Evolutionary conservation across 2,113 vertebrate genomes (phyloP).

Genomic region (Anhinga anhinga): DNA sequence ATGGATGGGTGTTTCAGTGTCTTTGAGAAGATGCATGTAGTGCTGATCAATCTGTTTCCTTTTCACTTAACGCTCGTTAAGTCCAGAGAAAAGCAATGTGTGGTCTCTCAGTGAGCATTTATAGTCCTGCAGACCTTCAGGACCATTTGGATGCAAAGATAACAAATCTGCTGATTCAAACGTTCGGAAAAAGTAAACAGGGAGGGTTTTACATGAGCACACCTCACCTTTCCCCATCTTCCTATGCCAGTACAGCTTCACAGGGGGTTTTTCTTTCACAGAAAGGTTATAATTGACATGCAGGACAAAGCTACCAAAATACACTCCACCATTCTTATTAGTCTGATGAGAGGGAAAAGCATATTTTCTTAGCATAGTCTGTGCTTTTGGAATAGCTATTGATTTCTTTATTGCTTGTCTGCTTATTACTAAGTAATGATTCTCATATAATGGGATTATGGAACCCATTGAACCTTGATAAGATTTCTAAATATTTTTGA

Average conservation of each 20-base stretch:
- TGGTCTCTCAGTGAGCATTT: neutral
- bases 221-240: neutral
- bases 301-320: neutral
- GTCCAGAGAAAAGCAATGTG: neutral
- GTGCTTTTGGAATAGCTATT: constrained; percentile 3
- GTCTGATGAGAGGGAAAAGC: neutral
- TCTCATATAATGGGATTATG: neutral
- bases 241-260: neutral
- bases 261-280: neutral
- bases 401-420: constrained; percentile 40
- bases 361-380: neutral
- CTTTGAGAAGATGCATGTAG: neutral
- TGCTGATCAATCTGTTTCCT: neutral
- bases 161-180: neutral
- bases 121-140: neutral
- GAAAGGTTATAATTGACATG: neutral
- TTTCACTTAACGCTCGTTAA: neutral
- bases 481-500: constrained; percentile 3
- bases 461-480: neutral
- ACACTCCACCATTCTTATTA: neutral
- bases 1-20: neutral
- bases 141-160: neutral
- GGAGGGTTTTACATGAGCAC: neutral
- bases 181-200: neutral
- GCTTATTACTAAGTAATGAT: constrained; percentile 42